A percentile compares a stretch with the other conserved stretches of the same genome.
These are phyloP conservation scores for Drosophila sechellia DNA, from an alignment of 1,140 invertebrate genomes.

Conservation along the genomic window DNA sequence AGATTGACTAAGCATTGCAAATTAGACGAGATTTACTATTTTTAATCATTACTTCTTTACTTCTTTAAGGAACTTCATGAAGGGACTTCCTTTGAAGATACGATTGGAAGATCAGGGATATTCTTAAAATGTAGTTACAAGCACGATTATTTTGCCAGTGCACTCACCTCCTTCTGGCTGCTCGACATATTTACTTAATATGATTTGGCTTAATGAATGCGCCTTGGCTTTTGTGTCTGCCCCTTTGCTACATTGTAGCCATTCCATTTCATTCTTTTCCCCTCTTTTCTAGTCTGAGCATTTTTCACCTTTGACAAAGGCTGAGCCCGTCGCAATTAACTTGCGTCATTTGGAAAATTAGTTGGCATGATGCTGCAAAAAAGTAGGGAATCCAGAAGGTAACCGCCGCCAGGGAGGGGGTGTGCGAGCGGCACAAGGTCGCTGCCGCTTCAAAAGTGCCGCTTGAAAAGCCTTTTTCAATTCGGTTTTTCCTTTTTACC, in stretches of 20 bases:
- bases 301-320: slow-evolving; percentile 78
- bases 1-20: too few relatives aligned
- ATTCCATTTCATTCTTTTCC: slow-evolving; percentile 8
- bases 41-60: too few relatives aligned
- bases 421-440: slow-evolving; percentile 50
- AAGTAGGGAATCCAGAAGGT: slow-evolving; percentile 1
- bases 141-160: slow-evolving; percentile 1
- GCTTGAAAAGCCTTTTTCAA: slow-evolving; percentile 59
- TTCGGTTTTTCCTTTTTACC: slow-evolving; percentile 43
- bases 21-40: too few relatives aligned
- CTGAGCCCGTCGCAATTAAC: slow-evolving; percentile 64
- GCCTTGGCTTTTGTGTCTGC: slow-evolving; percentile 46
- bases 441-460: slow-evolving; percentile 64
- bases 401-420: background rate
- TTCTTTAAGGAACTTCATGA: too few relatives aligned
- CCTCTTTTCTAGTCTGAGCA: slow-evolving; percentile 37
- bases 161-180: slow-evolving; percentile 17
- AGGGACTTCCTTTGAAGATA: too few relatives aligned
- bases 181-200: slow-evolving; percentile 69
- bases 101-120: too few relatives aligned
- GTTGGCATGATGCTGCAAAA: slow-evolving; percentile 77
- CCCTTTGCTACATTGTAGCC: slow-evolving; percentile 18
- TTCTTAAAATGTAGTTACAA: too few relatives aligned
- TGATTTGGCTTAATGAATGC: slow-evolving; percentile 77
- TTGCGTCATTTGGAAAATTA: slow-evolving; percentile 81